Evolutionary conservation across 2,888 invertebrate species (phyloP), one percentile per base, ranked within the genome.

Genomic region (Oegoconia quadripuncta): DNA sequence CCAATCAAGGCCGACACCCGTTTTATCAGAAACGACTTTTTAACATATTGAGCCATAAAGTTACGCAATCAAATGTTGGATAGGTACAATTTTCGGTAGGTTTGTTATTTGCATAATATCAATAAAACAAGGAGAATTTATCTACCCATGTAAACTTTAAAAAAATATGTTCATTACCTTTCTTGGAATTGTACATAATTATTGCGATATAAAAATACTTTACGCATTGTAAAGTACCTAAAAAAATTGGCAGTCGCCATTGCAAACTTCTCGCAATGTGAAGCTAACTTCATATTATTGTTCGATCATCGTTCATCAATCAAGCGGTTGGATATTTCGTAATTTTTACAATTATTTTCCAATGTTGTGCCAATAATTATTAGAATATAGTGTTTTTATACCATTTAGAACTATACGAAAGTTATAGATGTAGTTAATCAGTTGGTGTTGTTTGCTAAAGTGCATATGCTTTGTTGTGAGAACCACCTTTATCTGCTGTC

Each of bases 391-490:
- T 69, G 65, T 64, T 67, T 45, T 44, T 66, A 55, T 47, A 55
- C 54, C 49, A 55, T 65, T 64, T 48, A 47, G 57, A 64, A 55
- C 60, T 54, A 54, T 44, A 46, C 40, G 46, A 59, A 64, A 65
- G 56, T 56, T 60, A 48, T 65, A 65, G 59, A 62, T 62, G 63
- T 62, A 57, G 59, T 58, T 48, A 57, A 64, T 62, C 50, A 51
- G 52, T 57, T 55, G 57, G 65, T 68, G 68, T 70, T 72, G 78
- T 74, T 76, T 74, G 75, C 69, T 74, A 83, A 77, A 71, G 80
- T 82, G 79, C 83, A 76, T 84, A 82, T 81, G 87, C 86, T 87
- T 87, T 87, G 87, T 86, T 86, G 83, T 87, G 82, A 84, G 86
- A 78, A 82, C 82, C 84, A 83, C 84, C 84, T 86, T 79, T 84